Evolutionary conservation across 2,797 vertebrate species (phyloP).

Genomic region (Nyctibius grandis): DNA sequence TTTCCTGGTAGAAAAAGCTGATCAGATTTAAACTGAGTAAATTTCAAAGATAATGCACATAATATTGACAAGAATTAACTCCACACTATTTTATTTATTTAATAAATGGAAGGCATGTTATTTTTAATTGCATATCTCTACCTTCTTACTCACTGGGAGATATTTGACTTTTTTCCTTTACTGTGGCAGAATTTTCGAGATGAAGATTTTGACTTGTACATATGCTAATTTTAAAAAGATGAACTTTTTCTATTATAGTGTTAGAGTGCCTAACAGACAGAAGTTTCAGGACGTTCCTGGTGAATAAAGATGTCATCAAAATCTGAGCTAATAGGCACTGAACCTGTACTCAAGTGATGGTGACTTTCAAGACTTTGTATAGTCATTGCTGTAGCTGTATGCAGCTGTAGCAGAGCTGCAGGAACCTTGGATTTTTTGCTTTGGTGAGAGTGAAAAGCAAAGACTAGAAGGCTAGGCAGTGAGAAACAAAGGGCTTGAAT

Average conservation of each 20-base stretch:
- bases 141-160: background rate
- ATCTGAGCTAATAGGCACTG: background rate
- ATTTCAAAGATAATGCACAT: background rate
- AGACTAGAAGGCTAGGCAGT: background rate
- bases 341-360: background rate
- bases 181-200: background rate
- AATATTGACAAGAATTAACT: background rate
- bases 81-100: background rate
- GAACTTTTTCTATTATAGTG: background rate
- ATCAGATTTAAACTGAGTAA: background rate
- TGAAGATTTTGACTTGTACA: background rate
- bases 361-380: slow-evolving; percentile 13
- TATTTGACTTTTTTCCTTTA: background rate
- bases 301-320: slow-evolving; percentile 16
- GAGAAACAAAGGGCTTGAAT: background rate
- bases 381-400: background rate
- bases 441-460: background rate
- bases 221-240: background rate
- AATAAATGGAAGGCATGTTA: background rate
- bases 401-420: background rate
- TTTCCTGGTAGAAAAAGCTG: background rate
- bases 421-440: background rate
- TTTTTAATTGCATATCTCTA: background rate
- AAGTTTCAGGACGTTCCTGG: background rate
- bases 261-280: background rate